phyloP scores from a whole-genome alignment of 2,113 vertebrate species.

The Paradisaea rubra region DNA sequence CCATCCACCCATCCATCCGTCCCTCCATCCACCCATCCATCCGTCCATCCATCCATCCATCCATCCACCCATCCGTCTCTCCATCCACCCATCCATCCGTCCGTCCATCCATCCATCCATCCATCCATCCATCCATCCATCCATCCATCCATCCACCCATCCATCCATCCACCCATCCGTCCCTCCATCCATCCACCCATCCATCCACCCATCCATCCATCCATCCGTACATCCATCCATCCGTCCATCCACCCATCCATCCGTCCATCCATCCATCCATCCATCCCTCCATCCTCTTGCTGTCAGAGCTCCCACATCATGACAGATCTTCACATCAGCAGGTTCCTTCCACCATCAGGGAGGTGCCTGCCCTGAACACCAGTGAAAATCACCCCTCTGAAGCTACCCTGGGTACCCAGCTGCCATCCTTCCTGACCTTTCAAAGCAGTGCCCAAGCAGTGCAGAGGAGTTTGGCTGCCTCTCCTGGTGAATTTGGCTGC shows the following conservation, averaged over 20 bases:
- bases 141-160: neutral
- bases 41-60: neutral
- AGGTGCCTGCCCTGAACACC: neutral
- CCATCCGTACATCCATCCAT: too few relatives aligned
- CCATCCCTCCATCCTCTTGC: neutral
- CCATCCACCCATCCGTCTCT: neutral
- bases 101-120: neutral
- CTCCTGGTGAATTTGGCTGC: neutral
- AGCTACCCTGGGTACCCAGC: neutral
- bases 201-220: neutral
- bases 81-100: too few relatives aligned
- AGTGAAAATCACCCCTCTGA: neutral
- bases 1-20: too few relatives aligned
- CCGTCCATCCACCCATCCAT: neutral
- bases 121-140: neutral
- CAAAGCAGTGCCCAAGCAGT: neutral
- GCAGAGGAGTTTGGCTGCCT: neutral
- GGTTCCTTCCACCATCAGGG: neutral
- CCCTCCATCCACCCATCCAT: neutral
- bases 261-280: neutral
- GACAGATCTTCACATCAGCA: neutral
- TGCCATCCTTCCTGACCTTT: neutral
- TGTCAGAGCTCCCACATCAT: neutral
- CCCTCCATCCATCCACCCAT: neutral
- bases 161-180: too few relatives aligned